Evolutionary conservation across 2,888 invertebrate species (phyloP).

Genomic region (Trachelus iudaicus): DNA sequence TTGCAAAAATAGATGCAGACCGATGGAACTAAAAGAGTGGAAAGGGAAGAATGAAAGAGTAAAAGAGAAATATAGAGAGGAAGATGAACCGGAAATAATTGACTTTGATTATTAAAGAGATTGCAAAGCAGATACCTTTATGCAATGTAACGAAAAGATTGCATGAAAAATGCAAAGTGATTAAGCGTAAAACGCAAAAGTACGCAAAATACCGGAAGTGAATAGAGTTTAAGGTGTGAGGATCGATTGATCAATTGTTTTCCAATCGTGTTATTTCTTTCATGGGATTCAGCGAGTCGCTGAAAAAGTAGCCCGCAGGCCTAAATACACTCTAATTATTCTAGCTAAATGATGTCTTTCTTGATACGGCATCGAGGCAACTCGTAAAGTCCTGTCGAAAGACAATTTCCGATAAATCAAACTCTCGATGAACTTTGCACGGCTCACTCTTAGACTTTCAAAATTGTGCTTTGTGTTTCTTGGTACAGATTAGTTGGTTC

Average conservation of each 20-base stretch:
- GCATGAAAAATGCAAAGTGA: not conserved
- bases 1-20: not conserved
- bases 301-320: conserved; percentile 62
- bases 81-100: not conserved
- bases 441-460: not conserved
- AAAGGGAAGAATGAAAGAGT: not conserved
- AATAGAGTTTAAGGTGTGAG: not conserved
- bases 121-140: not conserved
- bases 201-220: not conserved
- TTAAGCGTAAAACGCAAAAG: not conserved
- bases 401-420: not conserved
- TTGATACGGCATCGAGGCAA: conserved; percentile 2
- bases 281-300: conserved; percentile 53
- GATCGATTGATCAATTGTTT: not conserved
- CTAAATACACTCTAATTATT: conserved; percentile 58
- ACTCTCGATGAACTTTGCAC: conserved; percentile 5
- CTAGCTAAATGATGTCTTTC: conserved; percentile 19
- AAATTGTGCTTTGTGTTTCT: not conserved
- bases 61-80: conserved; percentile 6
- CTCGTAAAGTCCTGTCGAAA: conserved; percentile 11
- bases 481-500: not conserved
- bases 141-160: not conserved
- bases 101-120: not conserved
- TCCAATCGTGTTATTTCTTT: conserved; percentile 34
- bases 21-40: conserved; percentile 1